phyloP scores from a whole-genome alignment of 2,113 vertebrate species.

The Bungarus multicinctus region DNA sequence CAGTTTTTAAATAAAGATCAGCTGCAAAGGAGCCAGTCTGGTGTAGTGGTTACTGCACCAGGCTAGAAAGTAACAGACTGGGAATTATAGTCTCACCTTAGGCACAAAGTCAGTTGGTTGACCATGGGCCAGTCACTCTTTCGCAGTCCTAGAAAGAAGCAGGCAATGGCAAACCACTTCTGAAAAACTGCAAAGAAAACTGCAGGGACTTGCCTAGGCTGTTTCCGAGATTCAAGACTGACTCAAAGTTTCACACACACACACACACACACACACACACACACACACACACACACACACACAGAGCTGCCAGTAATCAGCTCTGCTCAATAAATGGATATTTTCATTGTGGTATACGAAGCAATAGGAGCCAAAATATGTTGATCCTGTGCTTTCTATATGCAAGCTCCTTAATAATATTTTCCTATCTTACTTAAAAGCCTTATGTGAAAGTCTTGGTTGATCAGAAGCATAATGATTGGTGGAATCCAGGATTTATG shows the following conservation, averaged over 20 bases:
- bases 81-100: background rate
- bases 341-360: too few species aligned
- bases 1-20: background rate
- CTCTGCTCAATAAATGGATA: too few species aligned
- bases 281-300: too few species aligned
- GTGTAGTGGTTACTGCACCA: background rate
- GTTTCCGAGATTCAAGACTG: background rate
- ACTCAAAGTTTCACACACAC: too few species aligned
- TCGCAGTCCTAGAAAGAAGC: background rate
- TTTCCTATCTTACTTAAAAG: too few species aligned
- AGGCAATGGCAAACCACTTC: background rate
- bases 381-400: background rate
- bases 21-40: background rate
- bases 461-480: background rate
- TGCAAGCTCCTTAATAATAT: background rate
- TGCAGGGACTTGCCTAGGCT: background rate
- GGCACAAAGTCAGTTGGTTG: background rate
- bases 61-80: background rate
- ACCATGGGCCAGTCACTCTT: background rate
- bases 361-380: too few species aligned
- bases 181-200: background rate
- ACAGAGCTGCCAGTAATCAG: too few species aligned
- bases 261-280: too few species aligned
- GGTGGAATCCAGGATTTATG: background rate
- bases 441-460: background rate